A percentile compares a stretch with the other conserved stretches of the same genome.
Conservation (phyloP, 2,888 invertebrate species). For the Lycia hirtaria region DNA sequence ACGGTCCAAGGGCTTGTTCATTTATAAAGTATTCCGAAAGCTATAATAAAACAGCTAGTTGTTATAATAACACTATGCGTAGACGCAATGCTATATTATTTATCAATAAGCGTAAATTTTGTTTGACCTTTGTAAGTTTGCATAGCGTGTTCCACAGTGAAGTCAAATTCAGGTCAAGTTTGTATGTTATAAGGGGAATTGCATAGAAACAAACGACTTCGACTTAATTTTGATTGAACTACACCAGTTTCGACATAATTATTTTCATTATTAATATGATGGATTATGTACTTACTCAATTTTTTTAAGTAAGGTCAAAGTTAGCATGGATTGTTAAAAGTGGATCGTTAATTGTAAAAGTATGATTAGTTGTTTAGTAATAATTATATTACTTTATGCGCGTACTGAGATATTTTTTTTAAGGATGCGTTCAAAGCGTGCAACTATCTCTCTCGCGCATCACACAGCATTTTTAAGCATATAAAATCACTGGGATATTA, state of each 20-base stretch:
- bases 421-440: too few species aligned
- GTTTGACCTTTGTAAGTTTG: conserved; percentile 51
- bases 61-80: conserved; percentile 42
- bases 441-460: too few species aligned
- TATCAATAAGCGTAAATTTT: conserved; percentile 56
- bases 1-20: conserved; percentile 23
- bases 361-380: too few species aligned
- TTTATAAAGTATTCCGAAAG: conserved; percentile 26
- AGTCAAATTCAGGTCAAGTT: conserved; percentile 59
- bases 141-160: conserved; percentile 48
- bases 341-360: neutral
- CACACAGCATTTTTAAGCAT: too few species aligned
- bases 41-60: conserved; percentile 43
- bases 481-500: too few species aligned
- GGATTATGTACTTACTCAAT: neutral
- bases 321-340: neutral
- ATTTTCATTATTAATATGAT: neutral
- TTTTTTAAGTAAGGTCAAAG: neutral
- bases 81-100: conserved; percentile 47
- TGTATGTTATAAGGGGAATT: conserved; percentile 31
- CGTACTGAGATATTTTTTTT: too few species aligned
- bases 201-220: conserved; percentile 14
- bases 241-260: conserved; percentile 13
- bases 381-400: too few species aligned
- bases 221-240: conserved; percentile 15